These are phyloP conservation scores for Platysternon megacephalum DNA, from an alignment of 2,113 vertebrate species.

Conservation along the genomic window DNA sequence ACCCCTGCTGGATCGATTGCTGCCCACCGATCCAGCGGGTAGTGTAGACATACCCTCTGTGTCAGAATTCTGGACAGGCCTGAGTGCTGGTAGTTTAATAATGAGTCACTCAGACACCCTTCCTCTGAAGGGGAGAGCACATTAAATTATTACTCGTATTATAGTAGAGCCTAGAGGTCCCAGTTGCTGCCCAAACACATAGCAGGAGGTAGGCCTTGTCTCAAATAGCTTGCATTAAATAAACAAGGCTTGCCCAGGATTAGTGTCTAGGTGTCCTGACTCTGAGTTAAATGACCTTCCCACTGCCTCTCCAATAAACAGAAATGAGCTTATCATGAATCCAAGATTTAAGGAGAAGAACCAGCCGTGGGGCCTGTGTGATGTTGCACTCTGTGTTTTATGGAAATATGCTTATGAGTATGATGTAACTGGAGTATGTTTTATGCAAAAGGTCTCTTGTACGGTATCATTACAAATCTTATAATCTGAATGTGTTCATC, in stretches of 20 bases:
- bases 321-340: background rate
- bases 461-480: too few relatives aligned
- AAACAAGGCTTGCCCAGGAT: background rate
- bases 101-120: background rate
- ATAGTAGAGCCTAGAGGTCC: background rate
- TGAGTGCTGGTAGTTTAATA: background rate
- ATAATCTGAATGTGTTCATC: too few relatives aligned
- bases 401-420: too few relatives aligned
- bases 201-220: background rate
- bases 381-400: too few relatives aligned
- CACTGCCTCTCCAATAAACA: accelerated
- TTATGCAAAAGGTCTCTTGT: too few relatives aligned
- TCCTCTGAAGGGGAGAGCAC: background rate
- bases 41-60: too few relatives aligned
- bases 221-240: background rate
- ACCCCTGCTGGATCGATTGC: too few relatives aligned
- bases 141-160: background rate
- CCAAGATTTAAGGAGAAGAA: too few relatives aligned
- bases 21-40: too few relatives aligned
- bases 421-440: too few relatives aligned
- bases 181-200: background rate
- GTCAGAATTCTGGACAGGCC: background rate
- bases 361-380: too few relatives aligned
- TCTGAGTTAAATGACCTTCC: background rate
- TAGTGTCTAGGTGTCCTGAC: background rate